phyloP scores from a whole-genome alignment of 2,888 invertebrate species.

The Drosophila vallismaia region DNA sequence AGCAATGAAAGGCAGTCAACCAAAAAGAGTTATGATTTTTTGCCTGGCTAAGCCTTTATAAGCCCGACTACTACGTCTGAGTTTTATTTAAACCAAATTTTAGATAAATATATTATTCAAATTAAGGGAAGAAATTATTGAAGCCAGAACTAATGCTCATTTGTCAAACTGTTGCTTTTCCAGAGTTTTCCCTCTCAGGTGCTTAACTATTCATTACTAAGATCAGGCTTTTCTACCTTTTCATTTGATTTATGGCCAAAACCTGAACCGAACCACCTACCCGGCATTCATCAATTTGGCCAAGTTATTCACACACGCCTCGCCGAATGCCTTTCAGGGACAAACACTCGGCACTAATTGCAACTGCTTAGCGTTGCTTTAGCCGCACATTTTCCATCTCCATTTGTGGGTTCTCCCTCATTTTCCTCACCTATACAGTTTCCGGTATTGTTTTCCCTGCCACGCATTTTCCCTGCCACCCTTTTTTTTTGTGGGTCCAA shows the following conservation, averaged over 20 bases:
- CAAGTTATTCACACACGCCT: conserved; percentile 25
- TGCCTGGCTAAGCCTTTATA: conserved; percentile 9
- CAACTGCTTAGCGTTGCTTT: conserved; percentile 49
- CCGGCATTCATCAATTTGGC: conserved; percentile 35
- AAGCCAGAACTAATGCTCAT: conserved; percentile 8
- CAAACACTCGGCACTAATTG: conserved; percentile 61
- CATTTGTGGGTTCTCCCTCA: conserved; percentile 2
- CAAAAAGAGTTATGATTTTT: conserved; percentile 41
- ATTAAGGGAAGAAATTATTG: not conserved
- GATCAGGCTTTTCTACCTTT: conserved; percentile 26
- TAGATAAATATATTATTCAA: not conserved
- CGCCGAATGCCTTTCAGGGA: conserved; percentile 35
- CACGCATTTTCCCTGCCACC: conserved; percentile 49
- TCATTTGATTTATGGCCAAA: conserved; percentile 41
- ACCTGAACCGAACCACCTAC: not conserved
- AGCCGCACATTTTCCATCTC: conserved; percentile 7
- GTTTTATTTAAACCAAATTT: not conserved
- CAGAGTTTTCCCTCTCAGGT: not conserved
- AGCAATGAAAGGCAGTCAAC: conserved; percentile 20
- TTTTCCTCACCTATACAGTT: conserved; percentile 17
- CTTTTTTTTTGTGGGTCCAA: not conserved
- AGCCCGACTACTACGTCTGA: not conserved
- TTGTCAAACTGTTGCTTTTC: conserved; percentile 30
- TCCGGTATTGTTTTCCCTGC: conserved; percentile 60
- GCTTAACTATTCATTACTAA: conserved; percentile 43